Evolutionary conservation across 2,888 invertebrate genomes (phyloP), one percentile per base, ranked within the genome.

Genomic region (Chloromyia formosa): DNA sequence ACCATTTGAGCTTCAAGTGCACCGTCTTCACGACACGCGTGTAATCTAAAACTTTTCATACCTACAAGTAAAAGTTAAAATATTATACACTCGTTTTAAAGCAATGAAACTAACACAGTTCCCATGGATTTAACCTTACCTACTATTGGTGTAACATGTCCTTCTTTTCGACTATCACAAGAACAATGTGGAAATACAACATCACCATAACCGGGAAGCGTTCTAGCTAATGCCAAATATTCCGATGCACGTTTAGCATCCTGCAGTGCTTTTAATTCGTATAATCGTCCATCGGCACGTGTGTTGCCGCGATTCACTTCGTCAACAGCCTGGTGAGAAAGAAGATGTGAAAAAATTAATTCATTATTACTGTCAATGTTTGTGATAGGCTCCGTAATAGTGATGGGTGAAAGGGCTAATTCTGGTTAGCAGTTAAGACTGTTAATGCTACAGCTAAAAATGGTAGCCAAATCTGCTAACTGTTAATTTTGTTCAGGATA

Each of bases 191-290:
- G 99, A 87, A 98, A 97, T 68, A 94, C 93, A 14, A 97, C 89
- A 83, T 94, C 93, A 0, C 96, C 97, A 86, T 98, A 98, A 64
- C 98, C 98, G 72, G 94, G 93, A 80, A 98, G 87, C 78, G 92
- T 89, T 75, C 96, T 90, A 18, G 95, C 97, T 79, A 95, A 86
- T 77, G 92, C 90, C 77, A 97, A 88, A 86, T 97, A 97, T 88
- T 96, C 94, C 75, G 90, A 86, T 77, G 94, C 95, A 81, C 96
- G 92, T 76, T 92, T 91, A 80, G 93, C 91, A 83, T 97, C 94
- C 85, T 98, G 98, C 74, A 98, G 88, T 42, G 97, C 96, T 87
- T 98, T 98, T 77, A 99, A 88, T 85, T 98, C 97, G 86, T 98
- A 98, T 20, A 98, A 89, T 61, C 96, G 91, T 79, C 96, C 94